These are phyloP conservation scores for Hymenochirus boettgeri DNA, from an alignment of 2,113 vertebrate genomes.

Conservation along the genomic window DNA sequence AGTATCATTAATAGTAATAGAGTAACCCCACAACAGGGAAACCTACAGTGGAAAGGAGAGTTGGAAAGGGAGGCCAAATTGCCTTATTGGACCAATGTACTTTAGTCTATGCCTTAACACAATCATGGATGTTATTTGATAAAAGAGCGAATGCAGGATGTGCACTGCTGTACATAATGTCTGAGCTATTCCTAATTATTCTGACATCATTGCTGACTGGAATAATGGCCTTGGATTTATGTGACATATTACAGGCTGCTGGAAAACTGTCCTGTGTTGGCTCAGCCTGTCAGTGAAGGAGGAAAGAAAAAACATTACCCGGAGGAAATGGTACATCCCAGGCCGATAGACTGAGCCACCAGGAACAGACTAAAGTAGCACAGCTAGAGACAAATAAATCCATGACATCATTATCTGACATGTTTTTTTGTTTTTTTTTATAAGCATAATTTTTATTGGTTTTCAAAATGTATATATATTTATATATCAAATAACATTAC, in stretches of 20 bases:
- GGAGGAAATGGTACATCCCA: not conserved
- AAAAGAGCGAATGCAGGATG: not conserved
- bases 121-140: not conserved
- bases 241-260: conserved; percentile 29
- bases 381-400: not conserved
- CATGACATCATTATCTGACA: too few species aligned
- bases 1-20: too few species aligned
- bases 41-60: too few species aligned
- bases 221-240: conserved; percentile 33
- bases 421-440: too few species aligned
- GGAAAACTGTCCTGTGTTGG: not conserved
- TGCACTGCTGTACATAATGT: conserved; percentile 19
- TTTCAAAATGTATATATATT: too few species aligned
- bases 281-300: not conserved
- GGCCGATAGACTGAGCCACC: not conserved
- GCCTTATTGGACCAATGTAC: not conserved
- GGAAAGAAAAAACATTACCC: not conserved
- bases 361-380: not conserved
- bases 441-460: too few species aligned
- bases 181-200: conserved; percentile 33
- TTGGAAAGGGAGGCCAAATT: conserved; percentile 1
- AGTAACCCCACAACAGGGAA: too few species aligned
- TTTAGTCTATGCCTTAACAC: not conserved
- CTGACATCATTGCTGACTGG: conserved; percentile 38
- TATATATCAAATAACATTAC: too few species aligned